Evolutionary conservation across 2,797 vertebrate species (phyloP).

Genomic region (Oreochromis mossambicus): DNA sequence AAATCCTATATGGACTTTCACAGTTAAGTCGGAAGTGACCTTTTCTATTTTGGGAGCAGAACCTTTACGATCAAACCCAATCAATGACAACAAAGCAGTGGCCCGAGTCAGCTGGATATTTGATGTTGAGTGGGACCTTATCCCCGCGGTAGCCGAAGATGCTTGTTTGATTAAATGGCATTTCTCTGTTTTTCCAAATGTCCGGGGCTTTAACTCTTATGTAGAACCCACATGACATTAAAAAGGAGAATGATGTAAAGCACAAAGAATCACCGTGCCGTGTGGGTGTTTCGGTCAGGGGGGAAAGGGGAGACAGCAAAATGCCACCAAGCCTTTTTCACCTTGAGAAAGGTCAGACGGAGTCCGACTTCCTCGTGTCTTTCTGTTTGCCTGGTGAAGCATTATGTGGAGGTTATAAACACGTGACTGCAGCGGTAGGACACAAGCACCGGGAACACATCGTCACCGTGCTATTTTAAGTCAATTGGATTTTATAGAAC

Average conservation of each 20-base stretch:
- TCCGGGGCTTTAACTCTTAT: slow-evolving; percentile 61
- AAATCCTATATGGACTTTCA: slow-evolving; percentile 65
- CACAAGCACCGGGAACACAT: slow-evolving; percentile 8
- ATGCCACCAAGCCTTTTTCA: slow-evolving; percentile 30
- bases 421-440: slow-evolving; percentile 12
- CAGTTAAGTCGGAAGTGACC: slow-evolving; percentile 72
- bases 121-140: slow-evolving; percentile 71
- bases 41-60: slow-evolving; percentile 71
- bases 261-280: neutral
- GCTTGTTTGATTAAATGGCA: slow-evolving; percentile 75
- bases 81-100: slow-evolving; percentile 79
- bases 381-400: slow-evolving; percentile 30
- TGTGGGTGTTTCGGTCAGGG: neutral
- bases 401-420: slow-evolving; percentile 30
- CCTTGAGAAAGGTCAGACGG: slow-evolving; percentile 52
- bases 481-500: slow-evolving; percentile 41
- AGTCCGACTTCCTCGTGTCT: slow-evolving; percentile 22
- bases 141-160: slow-evolving; percentile 57
- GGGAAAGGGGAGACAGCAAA: neutral
- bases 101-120: slow-evolving; percentile 58
- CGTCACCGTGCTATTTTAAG: slow-evolving; percentile 31
- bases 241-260: neutral
- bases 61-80: slow-evolving; percentile 80
- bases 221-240: slow-evolving; percentile 38
- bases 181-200: slow-evolving; percentile 74